Conservation (phyloP, 2,797 vertebrate genomes). For the Molothrus ater region DNA sequence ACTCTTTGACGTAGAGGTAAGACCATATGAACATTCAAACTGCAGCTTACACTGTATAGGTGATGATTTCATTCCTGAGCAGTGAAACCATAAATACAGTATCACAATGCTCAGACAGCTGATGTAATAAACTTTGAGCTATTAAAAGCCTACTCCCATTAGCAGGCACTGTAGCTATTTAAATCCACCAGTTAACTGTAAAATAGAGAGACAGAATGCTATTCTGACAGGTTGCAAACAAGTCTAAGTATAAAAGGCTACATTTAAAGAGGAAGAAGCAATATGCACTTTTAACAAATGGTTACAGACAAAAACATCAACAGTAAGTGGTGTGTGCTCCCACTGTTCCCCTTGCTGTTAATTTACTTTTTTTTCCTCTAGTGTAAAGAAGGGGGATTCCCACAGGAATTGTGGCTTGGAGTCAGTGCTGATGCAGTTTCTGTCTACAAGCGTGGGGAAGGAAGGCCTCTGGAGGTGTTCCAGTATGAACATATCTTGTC, state of each 20-base stretch:
- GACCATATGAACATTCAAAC: neutral
- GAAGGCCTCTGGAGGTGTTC: constrained; percentile 90
- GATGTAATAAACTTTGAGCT: neutral
- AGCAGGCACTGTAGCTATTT: neutral
- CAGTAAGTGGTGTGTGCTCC: neutral
- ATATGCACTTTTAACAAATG: neutral
- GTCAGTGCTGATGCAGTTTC: constrained; percentile 92
- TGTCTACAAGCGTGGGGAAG: constrained; percentile 93
- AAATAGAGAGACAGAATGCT: neutral
- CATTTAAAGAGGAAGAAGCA: neutral
- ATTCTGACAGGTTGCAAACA: neutral
- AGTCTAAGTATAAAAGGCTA: neutral
- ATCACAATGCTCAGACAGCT: neutral
- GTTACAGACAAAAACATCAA: neutral
- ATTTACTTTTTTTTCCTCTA: constrained; percentile 51
- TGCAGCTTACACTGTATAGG: neutral
- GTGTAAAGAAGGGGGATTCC: constrained; percentile 90
- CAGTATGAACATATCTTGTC: constrained; percentile 94
- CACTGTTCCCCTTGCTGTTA: neutral
- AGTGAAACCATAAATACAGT: neutral
- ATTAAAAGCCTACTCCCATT: neutral
- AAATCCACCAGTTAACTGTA: neutral
- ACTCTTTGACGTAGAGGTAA: constrained; percentile 94
- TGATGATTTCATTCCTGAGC: neutral
- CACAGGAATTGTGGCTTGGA: constrained; percentile 91